Conservation (phyloP, 1,140 invertebrate genomes). For the Heliconius hewitsoni region DNA sequence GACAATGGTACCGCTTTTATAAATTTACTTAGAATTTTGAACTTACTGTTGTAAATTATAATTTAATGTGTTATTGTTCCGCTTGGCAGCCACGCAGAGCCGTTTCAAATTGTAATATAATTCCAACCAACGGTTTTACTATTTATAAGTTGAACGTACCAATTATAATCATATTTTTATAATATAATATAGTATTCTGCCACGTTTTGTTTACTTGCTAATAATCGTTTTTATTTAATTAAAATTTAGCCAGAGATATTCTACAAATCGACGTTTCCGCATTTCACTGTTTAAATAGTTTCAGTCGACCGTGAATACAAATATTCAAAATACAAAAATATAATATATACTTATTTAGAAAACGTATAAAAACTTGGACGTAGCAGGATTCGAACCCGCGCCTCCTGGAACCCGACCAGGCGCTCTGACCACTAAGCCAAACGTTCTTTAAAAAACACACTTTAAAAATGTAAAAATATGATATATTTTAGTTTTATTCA, state of each 20-base stretch:
- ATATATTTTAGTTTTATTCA: no score
- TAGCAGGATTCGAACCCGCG: no score
- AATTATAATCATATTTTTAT: neutral
- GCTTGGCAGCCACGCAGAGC: constrained; percentile 55
- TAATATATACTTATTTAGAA: no score
- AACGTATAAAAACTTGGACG: no score
- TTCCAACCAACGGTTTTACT: constrained; percentile 33
- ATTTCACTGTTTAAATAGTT: no score
- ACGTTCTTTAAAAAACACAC: neutral
- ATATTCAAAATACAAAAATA: no score
- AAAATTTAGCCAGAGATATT: neutral
- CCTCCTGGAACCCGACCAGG: no score
- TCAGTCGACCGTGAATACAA: no score
- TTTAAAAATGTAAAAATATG: no score
- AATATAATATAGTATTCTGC: neutral
- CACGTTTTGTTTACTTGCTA: neutral
- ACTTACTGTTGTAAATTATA: constrained; percentile 22
- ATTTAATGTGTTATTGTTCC: constrained; percentile 53
- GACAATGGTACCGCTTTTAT: neutral
- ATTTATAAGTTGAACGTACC: constrained; percentile 3
- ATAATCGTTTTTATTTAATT: neutral
- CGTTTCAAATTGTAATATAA: constrained; percentile 47
- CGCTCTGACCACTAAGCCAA: no score
- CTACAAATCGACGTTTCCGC: neutral
- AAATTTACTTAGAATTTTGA: constrained; percentile 18